Evolutionary conservation across 2,113 vertebrate genomes (phyloP).

Genomic region (Mixornis gularis): DNA sequence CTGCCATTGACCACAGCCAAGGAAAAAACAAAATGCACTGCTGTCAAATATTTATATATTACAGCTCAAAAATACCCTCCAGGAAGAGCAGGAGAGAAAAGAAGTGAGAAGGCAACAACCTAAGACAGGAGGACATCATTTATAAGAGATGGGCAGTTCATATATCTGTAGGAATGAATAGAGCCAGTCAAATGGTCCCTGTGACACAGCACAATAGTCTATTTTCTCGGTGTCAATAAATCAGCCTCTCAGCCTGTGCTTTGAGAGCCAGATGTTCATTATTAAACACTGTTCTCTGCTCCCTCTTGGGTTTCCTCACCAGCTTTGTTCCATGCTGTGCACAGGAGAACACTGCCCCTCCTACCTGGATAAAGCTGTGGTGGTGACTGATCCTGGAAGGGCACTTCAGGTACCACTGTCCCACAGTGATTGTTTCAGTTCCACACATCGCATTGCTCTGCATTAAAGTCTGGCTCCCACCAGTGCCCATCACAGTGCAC

Average conservation of each 20-base stretch:
- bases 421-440: neutral
- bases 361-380: neutral
- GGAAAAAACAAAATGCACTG: neutral
- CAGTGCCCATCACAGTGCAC: neutral
- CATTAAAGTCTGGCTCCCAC: neutral
- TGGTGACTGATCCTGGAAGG: neutral
- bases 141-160: neutral
- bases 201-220: constrained; percentile 33
- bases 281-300: constrained; percentile 3
- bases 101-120: neutral
- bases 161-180: constrained; percentile 17
- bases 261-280: constrained; percentile 26
- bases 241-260: neutral
- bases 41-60: neutral
- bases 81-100: constrained; percentile 9
- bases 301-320: neutral
- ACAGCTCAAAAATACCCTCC: neutral
- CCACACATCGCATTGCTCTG: neutral
- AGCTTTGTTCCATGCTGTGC: neutral
- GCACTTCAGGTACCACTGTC: neutral
- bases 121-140: constrained; percentile 20
- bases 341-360: accelerated
- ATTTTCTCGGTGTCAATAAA: constrained; percentile 8
- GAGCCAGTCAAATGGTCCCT: neutral
- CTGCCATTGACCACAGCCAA: neutral